A percentile compares a stretch with the other conserved stretches of the same genome.
Evolutionary conservation across 2,888 invertebrate genomes (phyloP).

Genomic region (Bombylius discolor): DNA sequence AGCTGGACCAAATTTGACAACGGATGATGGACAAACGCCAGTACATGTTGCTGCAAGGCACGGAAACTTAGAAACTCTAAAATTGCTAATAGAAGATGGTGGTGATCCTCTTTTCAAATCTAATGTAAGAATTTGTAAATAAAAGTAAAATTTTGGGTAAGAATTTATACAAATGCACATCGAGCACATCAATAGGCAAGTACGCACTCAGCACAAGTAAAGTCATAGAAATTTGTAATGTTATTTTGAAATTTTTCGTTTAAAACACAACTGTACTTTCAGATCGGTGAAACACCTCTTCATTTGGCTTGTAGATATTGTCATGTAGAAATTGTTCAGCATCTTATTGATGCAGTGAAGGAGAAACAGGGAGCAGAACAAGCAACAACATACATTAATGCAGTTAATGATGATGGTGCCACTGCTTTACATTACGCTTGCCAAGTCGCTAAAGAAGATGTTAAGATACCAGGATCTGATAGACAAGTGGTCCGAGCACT

Average conservation of each 20-base stretch:
- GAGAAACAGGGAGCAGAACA: conserved; percentile 60
- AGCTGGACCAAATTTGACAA: conserved; percentile 88
- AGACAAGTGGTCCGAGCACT: conserved; percentile 81
- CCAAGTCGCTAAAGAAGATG: conserved; percentile 72
- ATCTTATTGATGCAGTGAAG: conserved; percentile 73
- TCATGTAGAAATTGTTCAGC: conserved; percentile 71
- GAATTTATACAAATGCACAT: no score
- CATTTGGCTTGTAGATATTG: conserved; percentile 86
- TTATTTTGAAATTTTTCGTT: background rate
- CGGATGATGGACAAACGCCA: conserved; percentile 93
- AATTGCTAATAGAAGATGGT: conserved; percentile 80
- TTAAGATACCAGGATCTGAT: conserved; percentile 56
- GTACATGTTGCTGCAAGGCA: conserved; percentile 90
- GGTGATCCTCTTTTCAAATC: conserved; percentile 87
- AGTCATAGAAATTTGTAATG: background rate
- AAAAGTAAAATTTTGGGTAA: no score
- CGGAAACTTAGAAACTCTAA: conserved; percentile 77
- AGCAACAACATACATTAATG: conserved; percentile 75
- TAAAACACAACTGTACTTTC: conserved; percentile 9
- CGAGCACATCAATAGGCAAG: no score
- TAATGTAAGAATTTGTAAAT: conserved; percentile 47
- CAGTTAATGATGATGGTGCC: conserved; percentile 82
- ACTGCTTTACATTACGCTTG: conserved; percentile 91
- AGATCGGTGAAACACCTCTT: conserved; percentile 90
- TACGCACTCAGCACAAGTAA: background rate